phyloP scores from a whole-genome alignment of 1,140 invertebrate species.

The Brachionus rotundiformis region DNA sequence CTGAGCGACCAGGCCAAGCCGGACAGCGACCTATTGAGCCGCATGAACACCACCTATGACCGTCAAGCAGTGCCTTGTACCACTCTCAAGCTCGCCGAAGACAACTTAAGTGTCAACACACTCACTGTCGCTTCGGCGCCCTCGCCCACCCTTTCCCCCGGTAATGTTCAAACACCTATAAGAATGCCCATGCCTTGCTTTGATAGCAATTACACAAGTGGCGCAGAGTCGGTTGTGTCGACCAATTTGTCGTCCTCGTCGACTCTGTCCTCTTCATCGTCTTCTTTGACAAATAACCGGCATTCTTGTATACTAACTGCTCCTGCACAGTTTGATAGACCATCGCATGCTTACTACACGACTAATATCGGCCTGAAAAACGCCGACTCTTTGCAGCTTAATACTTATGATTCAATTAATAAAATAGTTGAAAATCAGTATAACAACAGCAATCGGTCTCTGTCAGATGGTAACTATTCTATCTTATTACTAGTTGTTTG shows the following conservation, averaged over 20 bases:
- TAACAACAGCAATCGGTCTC: slow-evolving; percentile 38
- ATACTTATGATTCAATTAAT: neutral
- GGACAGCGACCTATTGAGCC: neutral
- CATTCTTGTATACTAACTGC: slow-evolving; percentile 32
- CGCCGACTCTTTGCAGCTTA: neutral
- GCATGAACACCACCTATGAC: neutral
- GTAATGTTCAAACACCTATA: slow-evolving; percentile 27
- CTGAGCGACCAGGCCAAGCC: neutral
- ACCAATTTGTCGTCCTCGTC: slow-evolving; percentile 38
- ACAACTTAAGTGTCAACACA: neutral
- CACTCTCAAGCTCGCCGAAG: neutral
- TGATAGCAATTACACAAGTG: neutral
- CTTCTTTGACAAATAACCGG: neutral
- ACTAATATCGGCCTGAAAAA: neutral
- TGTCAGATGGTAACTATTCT: slow-evolving; percentile 24
- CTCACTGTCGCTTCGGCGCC: neutral
- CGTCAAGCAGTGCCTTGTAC: neutral
- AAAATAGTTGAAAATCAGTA: neutral
- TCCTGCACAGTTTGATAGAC: neutral
- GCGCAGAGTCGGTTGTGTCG: slow-evolving; percentile 25
- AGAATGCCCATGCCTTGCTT: neutral
- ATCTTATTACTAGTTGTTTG: no score
- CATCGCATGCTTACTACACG: neutral
- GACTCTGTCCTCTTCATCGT: slow-evolving; percentile 22
- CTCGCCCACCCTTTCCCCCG: neutral